These are phyloP conservation scores for Melanerpes aurifrons DNA, from an alignment of 2,113 vertebrate genomes.

Conservation along the genomic window DNA sequence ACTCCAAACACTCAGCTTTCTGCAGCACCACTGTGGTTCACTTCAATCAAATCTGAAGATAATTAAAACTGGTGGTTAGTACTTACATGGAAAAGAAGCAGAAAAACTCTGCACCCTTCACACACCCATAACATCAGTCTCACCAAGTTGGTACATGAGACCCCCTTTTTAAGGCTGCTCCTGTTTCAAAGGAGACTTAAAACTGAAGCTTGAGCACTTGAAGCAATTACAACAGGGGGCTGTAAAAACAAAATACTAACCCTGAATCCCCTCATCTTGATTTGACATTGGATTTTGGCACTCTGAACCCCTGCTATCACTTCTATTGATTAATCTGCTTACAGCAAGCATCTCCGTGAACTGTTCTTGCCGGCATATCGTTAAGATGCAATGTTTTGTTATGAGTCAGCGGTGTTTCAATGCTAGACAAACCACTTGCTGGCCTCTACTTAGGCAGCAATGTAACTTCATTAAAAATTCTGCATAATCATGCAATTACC, in stretches of 20 bases:
- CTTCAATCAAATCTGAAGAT: accelerated
- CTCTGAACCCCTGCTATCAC: not conserved
- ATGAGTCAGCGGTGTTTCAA: not conserved
- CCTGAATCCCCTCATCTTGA: accelerated
- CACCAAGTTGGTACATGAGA: accelerated
- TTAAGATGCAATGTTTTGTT: not conserved
- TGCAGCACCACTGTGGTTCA: not conserved
- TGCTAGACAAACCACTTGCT: not conserved
- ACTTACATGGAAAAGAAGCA: not conserved
- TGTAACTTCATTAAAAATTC: not conserved
- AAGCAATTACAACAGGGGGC: accelerated
- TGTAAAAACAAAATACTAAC: accelerated
- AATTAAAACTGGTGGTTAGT: not conserved
- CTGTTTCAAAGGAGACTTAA: not conserved
- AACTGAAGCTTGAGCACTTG: not conserved
- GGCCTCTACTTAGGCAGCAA: not conserved
- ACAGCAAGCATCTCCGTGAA: accelerated
- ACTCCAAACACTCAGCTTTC: not conserved
- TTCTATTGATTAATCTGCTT: not conserved
- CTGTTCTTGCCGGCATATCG: accelerated
- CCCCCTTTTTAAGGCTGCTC: accelerated
- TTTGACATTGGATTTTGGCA: accelerated
- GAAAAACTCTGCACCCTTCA: not conserved
- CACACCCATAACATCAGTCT: accelerated
- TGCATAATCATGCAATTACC: not conserved